Evolutionary conservation across 2,888 invertebrate genomes (phyloP).

Genomic region (Metopia argyrocephala): DNA sequence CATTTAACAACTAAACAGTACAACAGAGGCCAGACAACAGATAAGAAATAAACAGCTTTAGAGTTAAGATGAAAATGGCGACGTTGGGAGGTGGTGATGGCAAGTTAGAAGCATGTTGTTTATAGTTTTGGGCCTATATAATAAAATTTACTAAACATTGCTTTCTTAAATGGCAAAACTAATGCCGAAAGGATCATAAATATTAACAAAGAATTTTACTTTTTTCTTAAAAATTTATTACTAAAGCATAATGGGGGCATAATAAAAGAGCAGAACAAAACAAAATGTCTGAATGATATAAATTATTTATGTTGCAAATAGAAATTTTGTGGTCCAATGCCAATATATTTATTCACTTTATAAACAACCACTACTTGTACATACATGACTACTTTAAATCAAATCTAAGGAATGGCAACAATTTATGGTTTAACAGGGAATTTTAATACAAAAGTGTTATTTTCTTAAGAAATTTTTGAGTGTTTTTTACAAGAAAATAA

Average conservation of each 20-base stretch:
- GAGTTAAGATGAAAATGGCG: background rate
- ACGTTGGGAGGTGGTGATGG: no score
- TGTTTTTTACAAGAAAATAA: no score
- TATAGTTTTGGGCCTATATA: background rate
- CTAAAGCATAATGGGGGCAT: background rate
- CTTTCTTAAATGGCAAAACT: conserved; percentile 4
- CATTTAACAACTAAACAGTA: background rate
- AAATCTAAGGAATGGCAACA: background rate
- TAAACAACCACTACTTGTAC: background rate
- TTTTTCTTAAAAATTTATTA: conserved; percentile 59
- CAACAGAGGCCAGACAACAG: background rate
- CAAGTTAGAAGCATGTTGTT: background rate
- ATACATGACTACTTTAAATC: background rate
- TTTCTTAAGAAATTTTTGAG: background rate
- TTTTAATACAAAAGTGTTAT: background rate
- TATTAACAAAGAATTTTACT: conserved; percentile 43
- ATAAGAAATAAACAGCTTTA: background rate
- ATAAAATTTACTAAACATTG: conserved; percentile 31
- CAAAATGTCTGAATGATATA: conserved; percentile 39
- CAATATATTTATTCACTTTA: conserved; percentile 39
- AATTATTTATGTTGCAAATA: conserved; percentile 61
- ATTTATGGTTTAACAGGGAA: background rate
- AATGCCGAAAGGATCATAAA: conserved; percentile 51
- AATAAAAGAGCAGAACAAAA: background rate
- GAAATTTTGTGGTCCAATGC: conserved; percentile 55